A percentile compares a stretch with the other conserved stretches of the same genome.
These are phyloP conservation scores for Vanessa cardui DNA, from an alignment of 2,888 invertebrate genomes.

Conservation along the genomic window DNA sequence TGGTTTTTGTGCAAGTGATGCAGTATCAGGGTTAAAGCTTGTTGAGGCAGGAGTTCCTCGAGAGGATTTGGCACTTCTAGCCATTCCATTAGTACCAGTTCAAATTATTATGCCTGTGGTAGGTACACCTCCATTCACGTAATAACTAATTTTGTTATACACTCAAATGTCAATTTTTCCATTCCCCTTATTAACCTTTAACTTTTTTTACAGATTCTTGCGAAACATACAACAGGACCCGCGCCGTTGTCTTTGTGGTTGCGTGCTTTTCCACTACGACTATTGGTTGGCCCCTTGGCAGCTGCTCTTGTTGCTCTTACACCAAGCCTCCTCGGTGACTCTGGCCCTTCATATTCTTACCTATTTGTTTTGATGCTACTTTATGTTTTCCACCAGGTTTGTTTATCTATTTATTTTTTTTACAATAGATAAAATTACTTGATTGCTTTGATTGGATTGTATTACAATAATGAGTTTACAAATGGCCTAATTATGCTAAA, in stretches of 20 bases:
- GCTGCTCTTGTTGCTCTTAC: slow-evolving; percentile 93
- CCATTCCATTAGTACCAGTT: slow-evolving; percentile 96
- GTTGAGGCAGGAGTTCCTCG: slow-evolving; percentile 98
- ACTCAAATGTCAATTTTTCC: neutral
- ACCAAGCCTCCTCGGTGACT: slow-evolving; percentile 85
- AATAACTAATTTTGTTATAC: slow-evolving; percentile 1
- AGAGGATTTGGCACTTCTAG: slow-evolving; percentile 95
- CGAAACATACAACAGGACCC: slow-evolving; percentile 91
- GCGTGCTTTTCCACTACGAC: slow-evolving; percentile 93
- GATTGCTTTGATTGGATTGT: neutral
- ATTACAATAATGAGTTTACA: neutral
- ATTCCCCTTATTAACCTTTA: neutral
- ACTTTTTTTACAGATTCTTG: slow-evolving; percentile 61
- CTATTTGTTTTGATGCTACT: slow-evolving; percentile 89
- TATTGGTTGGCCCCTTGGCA: slow-evolving; percentile 92
- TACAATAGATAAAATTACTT: neutral
- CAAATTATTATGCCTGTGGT: slow-evolving; percentile 96
- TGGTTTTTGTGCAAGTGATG: slow-evolving; percentile 97
- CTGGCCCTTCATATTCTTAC: slow-evolving; percentile 85
- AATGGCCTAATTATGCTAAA: too few relatives aligned
- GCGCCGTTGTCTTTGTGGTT: slow-evolving; percentile 94
- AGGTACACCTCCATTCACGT: slow-evolving; percentile 63
- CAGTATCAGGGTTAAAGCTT: slow-evolving; percentile 96
- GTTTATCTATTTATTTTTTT: slow-evolving; percentile 9
- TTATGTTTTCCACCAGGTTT: slow-evolving; percentile 95